Conservation (phyloP, 2,113 vertebrate genomes). For the Misgurnus anguillicaudatus region DNA sequence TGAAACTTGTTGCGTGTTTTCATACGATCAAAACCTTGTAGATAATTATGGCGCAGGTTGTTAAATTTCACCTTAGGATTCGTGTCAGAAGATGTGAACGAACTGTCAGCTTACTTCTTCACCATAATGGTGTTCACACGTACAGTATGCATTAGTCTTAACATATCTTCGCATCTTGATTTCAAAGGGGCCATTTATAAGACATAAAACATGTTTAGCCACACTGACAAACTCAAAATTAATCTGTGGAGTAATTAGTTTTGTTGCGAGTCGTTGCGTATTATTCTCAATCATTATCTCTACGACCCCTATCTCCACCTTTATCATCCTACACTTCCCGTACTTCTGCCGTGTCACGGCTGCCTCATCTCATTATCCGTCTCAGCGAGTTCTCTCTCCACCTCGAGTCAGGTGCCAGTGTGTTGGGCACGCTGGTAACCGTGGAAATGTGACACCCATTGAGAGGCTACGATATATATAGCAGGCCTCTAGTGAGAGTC, state of each 20-base stretch:
- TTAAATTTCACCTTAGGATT: background rate
- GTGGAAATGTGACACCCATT: slow-evolving; percentile 37
- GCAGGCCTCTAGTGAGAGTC: slow-evolving; percentile 46
- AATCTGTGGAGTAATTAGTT: no score
- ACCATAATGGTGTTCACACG: background rate
- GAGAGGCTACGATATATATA: slow-evolving; percentile 53
- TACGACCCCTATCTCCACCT: slow-evolving; percentile 1
- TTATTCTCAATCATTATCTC: background rate
- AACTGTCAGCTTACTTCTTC: background rate
- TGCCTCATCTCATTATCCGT: slow-evolving; percentile 75
- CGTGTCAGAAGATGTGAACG: background rate
- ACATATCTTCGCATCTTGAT: background rate
- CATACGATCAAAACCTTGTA: no score
- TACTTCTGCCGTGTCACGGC: slow-evolving; percentile 57
- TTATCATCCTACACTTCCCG: slow-evolving; percentile 39
- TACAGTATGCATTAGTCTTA: background rate
- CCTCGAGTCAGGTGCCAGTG: slow-evolving; percentile 60
- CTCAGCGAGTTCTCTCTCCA: slow-evolving; percentile 67
- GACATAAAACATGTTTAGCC: background rate
- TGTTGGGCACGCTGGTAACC: slow-evolving; percentile 27
- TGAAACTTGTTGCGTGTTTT: no score
- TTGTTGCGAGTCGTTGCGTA: background rate
- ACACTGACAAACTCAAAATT: background rate
- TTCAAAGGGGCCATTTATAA: background rate
- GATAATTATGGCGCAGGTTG: background rate